Evolutionary conservation across 2,113 vertebrate genomes (phyloP).

Genomic region (Lynx canadensis): DNA sequence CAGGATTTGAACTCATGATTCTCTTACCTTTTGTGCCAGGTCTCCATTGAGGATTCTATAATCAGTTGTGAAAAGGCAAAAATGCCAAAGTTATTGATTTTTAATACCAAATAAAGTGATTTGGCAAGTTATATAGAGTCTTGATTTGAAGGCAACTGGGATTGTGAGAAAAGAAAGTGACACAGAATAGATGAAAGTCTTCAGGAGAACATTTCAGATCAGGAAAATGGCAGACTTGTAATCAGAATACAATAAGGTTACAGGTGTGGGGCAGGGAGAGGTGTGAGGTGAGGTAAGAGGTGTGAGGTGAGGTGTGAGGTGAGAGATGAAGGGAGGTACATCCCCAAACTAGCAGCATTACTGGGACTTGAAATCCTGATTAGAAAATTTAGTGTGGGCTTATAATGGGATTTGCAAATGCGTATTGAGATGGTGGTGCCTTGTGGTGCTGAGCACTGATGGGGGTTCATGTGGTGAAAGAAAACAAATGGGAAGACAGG

Average conservation of each 20-base stretch:
- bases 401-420: not conserved
- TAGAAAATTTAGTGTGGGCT: not conserved
- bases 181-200: not conserved
- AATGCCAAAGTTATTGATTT: not conserved
- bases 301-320: not conserved
- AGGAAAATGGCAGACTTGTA: not conserved
- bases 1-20: not conserved
- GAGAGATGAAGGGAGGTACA: not conserved
- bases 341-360: not conserved
- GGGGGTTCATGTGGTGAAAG: fast-evolving
- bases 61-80: not conserved
- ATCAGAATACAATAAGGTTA: not conserved
- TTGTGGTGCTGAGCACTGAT: not conserved
- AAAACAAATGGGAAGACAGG: not conserved
- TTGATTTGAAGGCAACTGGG: not conserved
- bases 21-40: not conserved
- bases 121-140: not conserved
- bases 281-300: not conserved
- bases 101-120: not conserved
- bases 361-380: not conserved
- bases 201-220: not conserved
- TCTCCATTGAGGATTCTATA: not conserved
- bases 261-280: not conserved
- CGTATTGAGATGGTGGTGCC: not conserved
- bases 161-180: not conserved